Conservation (phyloP, 2,888 invertebrate genomes). For the Ctena decussata region DNA sequence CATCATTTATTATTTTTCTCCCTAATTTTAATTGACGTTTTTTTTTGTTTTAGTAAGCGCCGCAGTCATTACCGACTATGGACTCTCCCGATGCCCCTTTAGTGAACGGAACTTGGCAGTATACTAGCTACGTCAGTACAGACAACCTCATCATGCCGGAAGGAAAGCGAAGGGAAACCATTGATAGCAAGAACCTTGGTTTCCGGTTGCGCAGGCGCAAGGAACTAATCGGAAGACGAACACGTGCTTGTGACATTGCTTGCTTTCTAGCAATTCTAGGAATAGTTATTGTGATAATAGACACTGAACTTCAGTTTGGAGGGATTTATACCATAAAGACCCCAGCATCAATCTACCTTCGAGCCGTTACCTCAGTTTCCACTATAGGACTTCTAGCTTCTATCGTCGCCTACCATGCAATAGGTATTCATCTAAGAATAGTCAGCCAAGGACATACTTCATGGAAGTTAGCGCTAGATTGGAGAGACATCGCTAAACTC, state of each 20-base stretch:
- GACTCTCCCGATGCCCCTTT: slow-evolving; percentile 73
- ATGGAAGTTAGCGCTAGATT: slow-evolving; percentile 76
- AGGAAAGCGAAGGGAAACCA: slow-evolving; percentile 58
- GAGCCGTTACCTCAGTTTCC: slow-evolving; percentile 74
- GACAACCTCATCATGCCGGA: slow-evolving; percentile 69
- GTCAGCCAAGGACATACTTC: slow-evolving; percentile 76
- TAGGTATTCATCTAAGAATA: slow-evolving; percentile 74
- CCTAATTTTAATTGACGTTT: background rate
- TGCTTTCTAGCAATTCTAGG: slow-evolving; percentile 75
- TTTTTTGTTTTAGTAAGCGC: slow-evolving; percentile 59
- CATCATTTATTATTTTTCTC: no score
- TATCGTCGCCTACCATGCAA: slow-evolving; percentile 74
- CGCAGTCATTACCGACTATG: slow-evolving; percentile 69
- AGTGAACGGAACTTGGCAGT: slow-evolving; percentile 71
- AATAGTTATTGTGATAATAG: slow-evolving; percentile 74
- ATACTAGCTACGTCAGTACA: slow-evolving; percentile 75
- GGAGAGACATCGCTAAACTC: slow-evolving; percentile 71
- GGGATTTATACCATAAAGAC: slow-evolving; percentile 56
- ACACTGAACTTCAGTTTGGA: slow-evolving; percentile 77
- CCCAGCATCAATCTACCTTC: slow-evolving; percentile 71
- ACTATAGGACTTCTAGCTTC: slow-evolving; percentile 73
- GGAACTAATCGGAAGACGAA: slow-evolving; percentile 74
- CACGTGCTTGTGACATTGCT: slow-evolving; percentile 76
- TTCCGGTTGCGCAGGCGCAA: slow-evolving; percentile 76
- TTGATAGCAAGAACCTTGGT: slow-evolving; percentile 73